Base-by-base conservation (phyloP, 1,140 invertebrate species). In the Drosophila athabasca region DNA sequence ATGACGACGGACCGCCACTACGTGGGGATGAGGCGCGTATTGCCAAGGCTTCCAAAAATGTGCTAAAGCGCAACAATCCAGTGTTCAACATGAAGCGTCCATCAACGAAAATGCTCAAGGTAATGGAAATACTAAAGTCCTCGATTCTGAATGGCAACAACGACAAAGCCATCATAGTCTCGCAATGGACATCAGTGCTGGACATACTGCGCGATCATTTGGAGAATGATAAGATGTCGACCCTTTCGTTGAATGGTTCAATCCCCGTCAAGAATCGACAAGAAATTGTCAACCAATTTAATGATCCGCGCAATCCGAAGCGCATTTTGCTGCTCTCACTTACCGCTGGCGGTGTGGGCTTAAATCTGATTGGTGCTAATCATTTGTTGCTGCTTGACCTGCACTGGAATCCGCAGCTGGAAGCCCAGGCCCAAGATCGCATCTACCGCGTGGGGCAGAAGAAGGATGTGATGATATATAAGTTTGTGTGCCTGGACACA, bases 381-480 rank as follows among this genome's bases (percentile, higher is more conserved):
- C 96, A 98, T 92, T 92, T 99, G 8, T 94, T 99, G 46, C 87
- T 99, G 3, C 82, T 98, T 2, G 98, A 99, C 92, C 93, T 97
- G 52, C 97, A 99, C 92, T 99, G 98, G 97, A 99, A 99, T 93
- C 98, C 97, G 0, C 97, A 98, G 78, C 92, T 98, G 22, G 97
- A 98, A 92, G 93, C 95, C 5, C 97, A 99, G 91, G 97, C 97
- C 0, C 97, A 96, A 93, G 97, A 99, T 92, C 93, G 97, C 48
- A 95, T 98, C 49, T 97, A 98, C 92, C 93, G 98, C 60, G 95
- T 98, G 49, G 98, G 98, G 0, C 98, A 99, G 90, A 94, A 90
- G 13, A 96, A 95, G 88, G 88, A 94, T 84, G 97, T 98, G 0
- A 93, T 94, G 58, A 95, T 99, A 49, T 97, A 98, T 90, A 97